Base-by-base conservation (phyloP, 1,140 invertebrate species). In the Drosophila triauraria region DNA sequence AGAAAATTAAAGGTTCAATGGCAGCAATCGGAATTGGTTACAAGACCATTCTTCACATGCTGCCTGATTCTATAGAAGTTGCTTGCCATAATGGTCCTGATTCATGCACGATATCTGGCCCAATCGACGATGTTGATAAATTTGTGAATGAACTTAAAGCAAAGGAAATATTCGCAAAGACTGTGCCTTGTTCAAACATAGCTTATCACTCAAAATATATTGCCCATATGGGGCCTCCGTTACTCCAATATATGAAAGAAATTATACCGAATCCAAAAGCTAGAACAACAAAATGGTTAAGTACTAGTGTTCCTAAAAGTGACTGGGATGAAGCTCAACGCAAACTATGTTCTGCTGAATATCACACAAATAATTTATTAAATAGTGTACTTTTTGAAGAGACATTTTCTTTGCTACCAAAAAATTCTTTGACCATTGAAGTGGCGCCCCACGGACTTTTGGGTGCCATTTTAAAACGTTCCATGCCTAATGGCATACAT, bases 301-400 rank as follows among this genome's bases (percentile, higher is more conserved):
- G 97, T 78, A 96, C 97, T 0, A 99, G 98, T 1, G 95, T 98
- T 25, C 95, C 96, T 0, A 95, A 97, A 83, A 69, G 67, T n/a
- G 91, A 94, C 27, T 98, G 97, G 98, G 94, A 95, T n/a, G 94
- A 95, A 5, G 91, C 95, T 0, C 92, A 95, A 6, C 95, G 96
- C 2, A 94, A 95, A 61, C 88, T 95, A 12, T 98, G 96, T 0
- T 98, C 97, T 0, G 96, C 98, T 4, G 97, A 98, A 80, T 99
- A 99, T 91, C 97, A 98, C 86, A 98, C 98, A 0, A 98, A 99
- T 91, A 99, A 99, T 92, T 93, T 99, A 7, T 93, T 98, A 46
- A 96, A 93, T 76, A 95, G 97, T 20, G 98, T 99, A 0, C 93
- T 98, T 1, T 99, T 99, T 85, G 96, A 98, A 83, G 97, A 98